Percentiles rank a stretch among this genome's conserved stretches.
These are phyloP conservation scores for Monopis laevigella DNA, from an alignment of 2,888 invertebrate species.

Conservation along the genomic window DNA sequence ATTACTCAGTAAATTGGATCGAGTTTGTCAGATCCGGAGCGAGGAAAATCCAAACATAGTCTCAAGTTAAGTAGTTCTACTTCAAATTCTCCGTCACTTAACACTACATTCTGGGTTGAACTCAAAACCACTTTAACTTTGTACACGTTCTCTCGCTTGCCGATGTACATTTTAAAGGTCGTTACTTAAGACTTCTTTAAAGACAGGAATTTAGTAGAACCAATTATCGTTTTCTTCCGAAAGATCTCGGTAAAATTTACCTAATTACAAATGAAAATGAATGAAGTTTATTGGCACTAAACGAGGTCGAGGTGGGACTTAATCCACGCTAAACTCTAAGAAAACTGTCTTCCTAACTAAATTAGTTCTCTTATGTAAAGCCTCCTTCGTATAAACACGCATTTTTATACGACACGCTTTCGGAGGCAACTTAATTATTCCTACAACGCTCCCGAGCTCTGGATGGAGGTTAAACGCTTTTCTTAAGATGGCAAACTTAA, in stretches of 20 bases:
- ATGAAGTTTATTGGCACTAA: slow-evolving; percentile 5
- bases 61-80: not conserved
- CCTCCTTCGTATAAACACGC: slow-evolving; percentile 1
- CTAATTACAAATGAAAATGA: slow-evolving; percentile 7
- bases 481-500: not conserved
- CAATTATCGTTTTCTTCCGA: no score
- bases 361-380: slow-evolving; percentile 2
- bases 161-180: no score
- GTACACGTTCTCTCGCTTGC: not conserved
- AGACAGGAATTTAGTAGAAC: not conserved
- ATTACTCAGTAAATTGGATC: slow-evolving; percentile 14
- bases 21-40: slow-evolving; percentile 6
- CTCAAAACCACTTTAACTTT: not conserved
- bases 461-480: not conserved
- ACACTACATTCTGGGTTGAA: not conserved
- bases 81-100: slow-evolving; percentile 4
- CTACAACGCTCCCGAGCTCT: not conserved
- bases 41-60: slow-evolving; percentile 2
- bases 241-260: not conserved
- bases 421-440: slow-evolving; percentile 6
- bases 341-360: slow-evolving; percentile 8
- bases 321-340: slow-evolving; percentile 3
- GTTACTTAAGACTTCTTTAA: no score
- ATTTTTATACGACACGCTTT: slow-evolving; percentile 4
- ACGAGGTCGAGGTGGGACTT: not conserved